Base-by-base conservation (phyloP, 2,113 vertebrate species). In the Sebastes fasciatus region DNA sequence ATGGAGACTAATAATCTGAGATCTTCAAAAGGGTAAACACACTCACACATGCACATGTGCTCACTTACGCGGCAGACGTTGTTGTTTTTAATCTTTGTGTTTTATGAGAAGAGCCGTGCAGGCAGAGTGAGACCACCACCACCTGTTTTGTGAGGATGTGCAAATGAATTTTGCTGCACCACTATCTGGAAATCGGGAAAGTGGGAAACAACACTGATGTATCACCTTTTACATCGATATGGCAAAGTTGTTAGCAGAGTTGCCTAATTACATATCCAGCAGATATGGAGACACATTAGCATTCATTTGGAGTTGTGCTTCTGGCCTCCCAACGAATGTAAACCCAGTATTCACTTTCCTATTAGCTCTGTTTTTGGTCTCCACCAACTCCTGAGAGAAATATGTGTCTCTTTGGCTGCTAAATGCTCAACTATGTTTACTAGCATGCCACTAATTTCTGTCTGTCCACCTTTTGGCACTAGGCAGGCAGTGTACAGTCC, bases 21-120 rank as follows among this genome's bases (percentile, higher is more conserved):
- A 82, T 65, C 88, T 82, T 87, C 87, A 90, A 86, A 92, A 77
- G 55, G 62, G 70, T 42, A 81, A 65, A 54, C 49, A 73, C 63
- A 63, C 51, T 52, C 70, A 74, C 51, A 48, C 64, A 46, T 42
- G 67, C n/a, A 60, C 58, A 85, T 82, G 71, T 60, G 49, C 43
- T 68, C 64, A 74, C 72, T 65, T 52, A 65, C 26, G 16, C 45
- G 1, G 58, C 40, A 62, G 51, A 40, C 45, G 0, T 26, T 63
- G 80, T 69, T 70, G 74, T 75, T 85, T 83, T 83, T 73, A 69
- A 64, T 63, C 51, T 88, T 45, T 64, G 54, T 85, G 62, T 80
- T 86, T 81, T 58, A 46, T 73, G 21, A 60, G 58, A 62, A 4
- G 65, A 79, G 75, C 17, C 34, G 67, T 80, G 74, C 79, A 74